Evolutionary conservation across 2,113 vertebrate species (phyloP).

Genomic region (Diadophis punctatus): DNA sequence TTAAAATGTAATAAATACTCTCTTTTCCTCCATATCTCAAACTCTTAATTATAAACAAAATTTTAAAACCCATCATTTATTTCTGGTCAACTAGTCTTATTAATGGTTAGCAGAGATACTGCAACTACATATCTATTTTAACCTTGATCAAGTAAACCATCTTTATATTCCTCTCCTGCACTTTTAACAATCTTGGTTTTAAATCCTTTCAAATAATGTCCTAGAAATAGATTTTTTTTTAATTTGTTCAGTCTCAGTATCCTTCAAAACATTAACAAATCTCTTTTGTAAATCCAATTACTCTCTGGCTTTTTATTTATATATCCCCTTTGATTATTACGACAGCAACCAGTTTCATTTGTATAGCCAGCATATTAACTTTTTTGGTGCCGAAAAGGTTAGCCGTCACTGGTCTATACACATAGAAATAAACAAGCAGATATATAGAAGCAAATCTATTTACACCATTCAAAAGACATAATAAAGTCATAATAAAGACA

Average conservation of each 20-base stretch:
- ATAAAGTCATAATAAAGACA: no score
- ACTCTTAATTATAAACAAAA: neutral
- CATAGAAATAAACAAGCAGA: neutral
- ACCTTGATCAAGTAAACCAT: neutral
- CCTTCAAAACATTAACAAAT: neutral
- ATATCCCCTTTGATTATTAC: neutral
- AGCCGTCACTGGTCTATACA: neutral
- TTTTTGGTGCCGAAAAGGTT: no score
- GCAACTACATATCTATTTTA: neutral
- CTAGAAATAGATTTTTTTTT: neutral
- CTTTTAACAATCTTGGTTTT: neutral
- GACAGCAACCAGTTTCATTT: neutral
- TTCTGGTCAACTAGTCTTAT: neutral
- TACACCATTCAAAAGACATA: neutral
- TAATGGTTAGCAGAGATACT: neutral
- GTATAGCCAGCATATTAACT: neutral
- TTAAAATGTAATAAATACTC: neutral
- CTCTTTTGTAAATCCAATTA: neutral
- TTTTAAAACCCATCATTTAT: neutral
- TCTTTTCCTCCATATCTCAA: neutral
- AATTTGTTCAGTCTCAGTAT: neutral
- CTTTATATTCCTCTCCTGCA: neutral
- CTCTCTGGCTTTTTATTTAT: neutral
- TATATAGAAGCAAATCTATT: neutral
- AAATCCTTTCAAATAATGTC: neutral